phyloP scores from a whole-genome alignment of 2,797 vertebrate genomes.

The Hipposideros larvatus region DNA sequence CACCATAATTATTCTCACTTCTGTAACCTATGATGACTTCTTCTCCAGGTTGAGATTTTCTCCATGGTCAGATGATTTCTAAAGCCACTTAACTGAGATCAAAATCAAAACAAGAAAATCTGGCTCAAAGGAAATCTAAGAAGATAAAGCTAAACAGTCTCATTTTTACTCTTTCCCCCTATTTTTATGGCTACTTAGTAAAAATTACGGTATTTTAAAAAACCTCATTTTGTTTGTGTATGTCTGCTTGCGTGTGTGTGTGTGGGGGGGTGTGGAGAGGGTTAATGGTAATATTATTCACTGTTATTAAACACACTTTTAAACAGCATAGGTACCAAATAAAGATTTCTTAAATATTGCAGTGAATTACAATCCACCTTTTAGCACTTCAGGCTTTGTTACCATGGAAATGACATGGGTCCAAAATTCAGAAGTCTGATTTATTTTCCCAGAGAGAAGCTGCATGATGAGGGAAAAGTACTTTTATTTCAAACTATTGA shows the following conservation, averaged over 20 bases:
- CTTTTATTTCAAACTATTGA: constrained; percentile 58
- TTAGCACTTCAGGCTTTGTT: constrained; percentile 37
- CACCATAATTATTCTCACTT: neutral
- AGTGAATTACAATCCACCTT: constrained; percentile 16
- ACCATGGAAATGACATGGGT: constrained; percentile 44
- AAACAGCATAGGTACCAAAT: neutral
- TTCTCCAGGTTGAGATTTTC: neutral
- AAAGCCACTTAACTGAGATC: neutral
- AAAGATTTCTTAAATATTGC: constrained; percentile 16
- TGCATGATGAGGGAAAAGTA: neutral
- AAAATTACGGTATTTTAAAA: neutral
- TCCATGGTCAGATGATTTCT: neutral
- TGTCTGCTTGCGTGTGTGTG: neutral
- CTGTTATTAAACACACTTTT: neutral
- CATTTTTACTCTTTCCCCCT: neutral
- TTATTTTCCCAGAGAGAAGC: constrained; percentile 51
- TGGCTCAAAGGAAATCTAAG: neutral
- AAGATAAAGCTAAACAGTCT: neutral
- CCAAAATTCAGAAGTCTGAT: constrained; percentile 39
- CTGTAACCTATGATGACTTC: neutral
- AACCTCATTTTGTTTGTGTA: neutral
- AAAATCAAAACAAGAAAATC: constrained; percentile 17
- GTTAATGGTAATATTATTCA: neutral
- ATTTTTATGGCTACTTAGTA: neutral
- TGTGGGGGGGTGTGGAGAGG: neutral